These are phyloP conservation scores for Falco naumanni DNA, from an alignment of 2,797 vertebrate species.

Conservation along the genomic window DNA sequence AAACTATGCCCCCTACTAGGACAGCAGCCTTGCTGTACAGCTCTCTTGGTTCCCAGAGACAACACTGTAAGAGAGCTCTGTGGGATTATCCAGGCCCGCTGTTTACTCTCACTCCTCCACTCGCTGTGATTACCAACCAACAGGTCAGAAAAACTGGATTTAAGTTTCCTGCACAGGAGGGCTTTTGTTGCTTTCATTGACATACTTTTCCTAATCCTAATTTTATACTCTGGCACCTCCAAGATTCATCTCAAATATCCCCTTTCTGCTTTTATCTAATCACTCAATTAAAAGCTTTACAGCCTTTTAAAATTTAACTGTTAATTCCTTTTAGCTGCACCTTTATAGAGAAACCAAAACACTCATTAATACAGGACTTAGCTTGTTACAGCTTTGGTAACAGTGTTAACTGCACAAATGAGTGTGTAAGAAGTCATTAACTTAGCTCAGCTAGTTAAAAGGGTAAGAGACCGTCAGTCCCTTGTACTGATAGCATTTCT, in stretches of 20 bases:
- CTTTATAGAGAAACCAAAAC: background rate
- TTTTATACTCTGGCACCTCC: background rate
- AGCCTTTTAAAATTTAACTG: background rate
- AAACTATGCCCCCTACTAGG: background rate
- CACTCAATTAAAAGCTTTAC: background rate
- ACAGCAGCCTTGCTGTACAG: background rate
- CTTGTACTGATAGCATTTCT: accelerated
- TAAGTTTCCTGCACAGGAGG: background rate
- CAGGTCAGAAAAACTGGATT: accelerated
- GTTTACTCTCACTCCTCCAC: background rate
- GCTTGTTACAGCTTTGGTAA: background rate
- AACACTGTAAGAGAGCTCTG: background rate
- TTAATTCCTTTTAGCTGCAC: background rate
- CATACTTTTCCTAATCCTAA: background rate
- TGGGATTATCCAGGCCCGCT: accelerated
- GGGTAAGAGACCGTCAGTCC: background rate
- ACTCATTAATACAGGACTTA: background rate
- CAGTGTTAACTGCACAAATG: background rate
- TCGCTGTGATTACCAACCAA: accelerated
- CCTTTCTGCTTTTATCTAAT: background rate
- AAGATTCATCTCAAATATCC: background rate
- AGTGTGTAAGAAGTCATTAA: accelerated
- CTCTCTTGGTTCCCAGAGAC: background rate
- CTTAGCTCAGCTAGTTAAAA: background rate
- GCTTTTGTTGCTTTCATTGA: background rate